These are phyloP conservation scores for Helarctos malayanus DNA, from an alignment of 2,797 vertebrate genomes.

Conservation along the genomic window DNA sequence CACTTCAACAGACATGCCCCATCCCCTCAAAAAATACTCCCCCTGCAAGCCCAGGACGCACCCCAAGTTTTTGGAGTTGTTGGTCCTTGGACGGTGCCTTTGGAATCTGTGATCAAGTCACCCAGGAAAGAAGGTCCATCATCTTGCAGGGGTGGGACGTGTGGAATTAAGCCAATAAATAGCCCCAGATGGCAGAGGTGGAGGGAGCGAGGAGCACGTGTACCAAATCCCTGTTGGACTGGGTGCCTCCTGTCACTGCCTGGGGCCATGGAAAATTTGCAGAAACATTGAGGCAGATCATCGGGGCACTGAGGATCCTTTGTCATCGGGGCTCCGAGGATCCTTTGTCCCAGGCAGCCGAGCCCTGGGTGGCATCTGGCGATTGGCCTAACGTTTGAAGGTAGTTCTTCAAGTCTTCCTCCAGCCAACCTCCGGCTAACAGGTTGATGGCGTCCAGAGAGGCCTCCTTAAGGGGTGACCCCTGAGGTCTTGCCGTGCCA, in stretches of 20 bases:
- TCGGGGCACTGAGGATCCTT: neutral
- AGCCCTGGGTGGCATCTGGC: no score
- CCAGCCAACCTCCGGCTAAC: neutral
- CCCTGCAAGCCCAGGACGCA: neutral
- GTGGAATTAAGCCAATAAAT: neutral
- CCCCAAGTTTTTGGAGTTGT: neutral
- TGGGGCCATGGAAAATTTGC: no score
- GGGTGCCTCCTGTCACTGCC: no score
- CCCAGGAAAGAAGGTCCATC: neutral
- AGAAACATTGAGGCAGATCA: neutral
- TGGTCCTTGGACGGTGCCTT: neutral
- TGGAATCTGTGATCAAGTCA: neutral
- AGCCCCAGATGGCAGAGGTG: neutral
- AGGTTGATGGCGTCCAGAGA: neutral
- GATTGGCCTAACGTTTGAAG: neutral
- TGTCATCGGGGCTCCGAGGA: neutral
- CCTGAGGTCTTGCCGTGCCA: neutral
- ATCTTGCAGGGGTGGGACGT: neutral
- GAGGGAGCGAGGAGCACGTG: neutral
- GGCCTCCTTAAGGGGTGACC: fast-evolving
- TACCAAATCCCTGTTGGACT: neutral
- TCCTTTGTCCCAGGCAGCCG: neutral
- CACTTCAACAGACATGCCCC: neutral
- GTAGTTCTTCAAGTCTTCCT: neutral
- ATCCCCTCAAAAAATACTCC: neutral